These are phyloP conservation scores for Saturnia japonica DNA, from an alignment of 2,888 invertebrate genomes.

Conservation along the genomic window DNA sequence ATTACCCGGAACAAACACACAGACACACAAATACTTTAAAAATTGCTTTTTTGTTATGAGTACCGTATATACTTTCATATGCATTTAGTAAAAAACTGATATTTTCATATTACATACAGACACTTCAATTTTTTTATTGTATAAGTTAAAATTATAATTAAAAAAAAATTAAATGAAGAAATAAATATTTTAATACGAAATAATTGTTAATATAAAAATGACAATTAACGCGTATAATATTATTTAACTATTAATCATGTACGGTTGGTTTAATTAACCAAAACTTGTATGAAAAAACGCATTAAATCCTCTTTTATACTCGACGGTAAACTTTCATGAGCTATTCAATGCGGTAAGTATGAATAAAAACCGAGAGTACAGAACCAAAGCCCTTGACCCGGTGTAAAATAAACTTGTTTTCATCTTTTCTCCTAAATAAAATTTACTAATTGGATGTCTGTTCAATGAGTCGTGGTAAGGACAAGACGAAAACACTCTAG, in stretches of 20 bases:
- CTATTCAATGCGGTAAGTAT: background rate
- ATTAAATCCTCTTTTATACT: background rate
- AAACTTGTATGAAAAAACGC: background rate
- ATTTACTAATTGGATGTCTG: background rate
- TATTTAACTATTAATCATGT: background rate
- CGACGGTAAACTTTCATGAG: background rate
- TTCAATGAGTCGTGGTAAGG: background rate
- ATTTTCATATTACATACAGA: too few relatives aligned
- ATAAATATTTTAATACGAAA: too few relatives aligned
- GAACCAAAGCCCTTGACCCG: conserved; percentile 37
- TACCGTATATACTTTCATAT: too few relatives aligned
- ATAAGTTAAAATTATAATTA: too few relatives aligned
- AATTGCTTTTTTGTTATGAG: too few relatives aligned
- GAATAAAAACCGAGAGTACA: conserved; percentile 9
- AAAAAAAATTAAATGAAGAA: too few relatives aligned
- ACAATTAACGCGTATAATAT: background rate
- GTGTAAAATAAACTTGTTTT: conserved; percentile 48
- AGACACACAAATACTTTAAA: too few relatives aligned
- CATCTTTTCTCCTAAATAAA: conserved; percentile 35
- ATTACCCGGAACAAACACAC: too few relatives aligned
- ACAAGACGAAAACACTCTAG: background rate
- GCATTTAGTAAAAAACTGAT: too few relatives aligned
- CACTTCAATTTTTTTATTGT: too few relatives aligned
- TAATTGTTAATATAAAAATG: background rate
- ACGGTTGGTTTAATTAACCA: conserved; percentile 2